Conservation (phyloP, 2,113 vertebrate species). For the Eulacestoma nigropectus region DNA sequence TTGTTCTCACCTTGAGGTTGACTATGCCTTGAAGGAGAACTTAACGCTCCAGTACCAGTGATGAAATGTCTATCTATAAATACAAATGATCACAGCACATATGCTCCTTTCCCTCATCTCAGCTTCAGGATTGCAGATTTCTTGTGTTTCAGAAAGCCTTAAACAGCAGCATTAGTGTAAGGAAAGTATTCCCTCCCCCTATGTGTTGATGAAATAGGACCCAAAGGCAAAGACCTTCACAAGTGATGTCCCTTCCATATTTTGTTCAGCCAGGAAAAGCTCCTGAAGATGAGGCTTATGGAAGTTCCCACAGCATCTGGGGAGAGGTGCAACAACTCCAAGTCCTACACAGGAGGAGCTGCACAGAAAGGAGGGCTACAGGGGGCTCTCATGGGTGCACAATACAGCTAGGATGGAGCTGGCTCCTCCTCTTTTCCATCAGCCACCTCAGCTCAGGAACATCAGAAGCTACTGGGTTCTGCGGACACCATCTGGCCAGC, state of each 20-base stretch:
- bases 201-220: not conserved
- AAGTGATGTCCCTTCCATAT: not conserved
- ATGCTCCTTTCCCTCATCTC: not conserved
- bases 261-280: not conserved
- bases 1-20: not conserved
- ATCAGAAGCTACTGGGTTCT: not conserved
- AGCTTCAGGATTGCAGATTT: not conserved
- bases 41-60: not conserved
- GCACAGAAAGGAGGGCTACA: not conserved
- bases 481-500: not conserved
- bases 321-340: not conserved
- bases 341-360: not conserved
- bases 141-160: not conserved
- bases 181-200: not conserved
- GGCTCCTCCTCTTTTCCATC: not conserved
- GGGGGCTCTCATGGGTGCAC: not conserved
- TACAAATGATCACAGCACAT: not conserved
- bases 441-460: not conserved
- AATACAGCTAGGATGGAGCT: not conserved
- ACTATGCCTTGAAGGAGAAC: not conserved
- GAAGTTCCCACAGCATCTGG: not conserved
- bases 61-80: not conserved
- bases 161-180: not conserved
- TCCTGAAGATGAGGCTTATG: not conserved
- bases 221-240: not conserved